phyloP scores from a whole-genome alignment of 2,888 invertebrate species.

The Nasonovia ribisnigri region DNA sequence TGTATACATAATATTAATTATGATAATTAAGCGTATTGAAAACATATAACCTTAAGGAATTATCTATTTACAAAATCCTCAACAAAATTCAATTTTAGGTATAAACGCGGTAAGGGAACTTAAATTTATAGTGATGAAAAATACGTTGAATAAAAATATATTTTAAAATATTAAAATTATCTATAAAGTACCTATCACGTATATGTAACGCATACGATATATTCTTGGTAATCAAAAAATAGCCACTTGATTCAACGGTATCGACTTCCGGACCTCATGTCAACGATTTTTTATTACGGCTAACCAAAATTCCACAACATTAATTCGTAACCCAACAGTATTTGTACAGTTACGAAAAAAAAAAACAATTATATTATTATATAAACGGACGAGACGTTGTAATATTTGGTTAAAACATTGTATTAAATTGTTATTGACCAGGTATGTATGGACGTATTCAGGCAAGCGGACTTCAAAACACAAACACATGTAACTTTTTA shows the following conservation, averaged over 20 bases:
- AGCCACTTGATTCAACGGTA: not conserved
- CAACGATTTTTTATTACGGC: not conserved
- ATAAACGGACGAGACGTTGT: not conserved
- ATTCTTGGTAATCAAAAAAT: not conserved
- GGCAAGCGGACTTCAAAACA: conserved; percentile 55
- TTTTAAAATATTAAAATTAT: not conserved
- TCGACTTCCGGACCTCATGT: conserved; percentile 40
- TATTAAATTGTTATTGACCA: conserved; percentile 42
- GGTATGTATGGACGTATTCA: conserved; percentile 35
- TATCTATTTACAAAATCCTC: not conserved
- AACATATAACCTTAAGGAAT: not conserved
- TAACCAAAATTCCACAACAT: not conserved
- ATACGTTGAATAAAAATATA: not conserved
- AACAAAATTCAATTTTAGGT: not conserved
- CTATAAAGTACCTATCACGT: not conserved
- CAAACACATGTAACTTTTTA: conserved; percentile 43
- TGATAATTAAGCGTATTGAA: not conserved
- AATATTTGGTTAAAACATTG: conserved; percentile 18
- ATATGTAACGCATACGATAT: not conserved
- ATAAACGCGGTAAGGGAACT: not conserved
- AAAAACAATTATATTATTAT: conserved; percentile 9
- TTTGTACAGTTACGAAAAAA: not conserved
- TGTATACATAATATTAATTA: not conserved
- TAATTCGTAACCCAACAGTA: not conserved
- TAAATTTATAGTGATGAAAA: not conserved